A percentile compares a stretch with the other conserved stretches of the same genome.
Evolutionary conservation across 2,888 invertebrate species (phyloP).

Genomic region (Meghimatium bilineatum): DNA sequence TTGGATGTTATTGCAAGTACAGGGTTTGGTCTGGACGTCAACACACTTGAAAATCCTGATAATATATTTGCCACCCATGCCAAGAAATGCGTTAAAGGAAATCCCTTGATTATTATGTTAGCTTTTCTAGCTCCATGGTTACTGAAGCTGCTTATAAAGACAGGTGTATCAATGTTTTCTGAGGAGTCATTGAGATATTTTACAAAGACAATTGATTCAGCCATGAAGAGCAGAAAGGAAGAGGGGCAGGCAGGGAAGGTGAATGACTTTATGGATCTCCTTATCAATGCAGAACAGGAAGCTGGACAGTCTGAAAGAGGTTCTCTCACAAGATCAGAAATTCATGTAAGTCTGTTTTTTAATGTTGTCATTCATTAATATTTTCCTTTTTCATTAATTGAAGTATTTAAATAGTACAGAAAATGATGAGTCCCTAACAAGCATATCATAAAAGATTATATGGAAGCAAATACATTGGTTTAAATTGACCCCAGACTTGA

Average conservation of each 20-base stretch:
- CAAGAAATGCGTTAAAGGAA: slow-evolving; percentile 47
- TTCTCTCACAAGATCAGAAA: background rate
- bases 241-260: slow-evolving; percentile 50
- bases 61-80: slow-evolving; percentile 56
- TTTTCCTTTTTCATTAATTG: no score
- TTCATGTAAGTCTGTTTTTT: slow-evolving; percentile 18
- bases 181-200: slow-evolving; percentile 15
- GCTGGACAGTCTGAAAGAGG: slow-evolving; percentile 9
- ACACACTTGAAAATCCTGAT: slow-evolving; percentile 51
- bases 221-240: slow-evolving; percentile 52
- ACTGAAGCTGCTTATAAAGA: background rate
- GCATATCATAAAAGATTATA: no score
- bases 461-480: no score
- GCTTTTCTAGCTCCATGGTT: slow-evolving; percentile 5
- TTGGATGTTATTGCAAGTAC: slow-evolving; percentile 41
- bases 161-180: background rate
- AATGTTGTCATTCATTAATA: background rate
- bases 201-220: slow-evolving; percentile 2
- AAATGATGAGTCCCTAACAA: no score
- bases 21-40: slow-evolving; percentile 20
- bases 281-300: slow-evolving; percentile 21
- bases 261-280: slow-evolving; percentile 42
- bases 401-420: no score
- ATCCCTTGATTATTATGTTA: background rate
- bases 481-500: no score